phyloP scores from a whole-genome alignment of 1,140 invertebrate genomes.

The Drosophila bipectinata region DNA sequence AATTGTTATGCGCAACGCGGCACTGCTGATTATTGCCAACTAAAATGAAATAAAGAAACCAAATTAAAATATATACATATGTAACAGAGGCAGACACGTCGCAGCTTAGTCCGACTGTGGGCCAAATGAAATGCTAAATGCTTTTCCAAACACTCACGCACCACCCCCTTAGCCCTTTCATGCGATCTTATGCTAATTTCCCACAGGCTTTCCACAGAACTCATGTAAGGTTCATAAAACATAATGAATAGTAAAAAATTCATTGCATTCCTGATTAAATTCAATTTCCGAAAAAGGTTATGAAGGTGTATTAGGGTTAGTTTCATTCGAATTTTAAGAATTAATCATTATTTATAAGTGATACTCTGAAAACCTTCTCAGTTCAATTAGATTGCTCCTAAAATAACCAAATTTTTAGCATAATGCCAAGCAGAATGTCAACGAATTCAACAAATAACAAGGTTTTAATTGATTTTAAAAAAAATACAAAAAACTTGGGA shows the following conservation, averaged over 20 bases:
- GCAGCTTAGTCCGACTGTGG: constrained; percentile 48
- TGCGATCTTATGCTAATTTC: constrained; percentile 62
- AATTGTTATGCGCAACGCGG: constrained; percentile 72
- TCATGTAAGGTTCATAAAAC: constrained; percentile 44
- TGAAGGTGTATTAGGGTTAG: too few relatives aligned
- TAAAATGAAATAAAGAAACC: constrained; percentile 80
- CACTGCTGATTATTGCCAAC: constrained; percentile 79
- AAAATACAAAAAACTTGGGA: constrained; percentile 18
- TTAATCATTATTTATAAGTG: neutral
- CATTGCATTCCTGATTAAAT: constrained; percentile 6
- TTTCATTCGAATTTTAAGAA: neutral
- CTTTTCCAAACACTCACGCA: constrained; percentile 50
- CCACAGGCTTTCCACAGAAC: constrained; percentile 33
- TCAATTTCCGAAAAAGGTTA: too few relatives aligned
- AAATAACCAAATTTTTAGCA: constrained; percentile 40
- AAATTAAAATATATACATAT: constrained; percentile 70
- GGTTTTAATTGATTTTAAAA: constrained; percentile 59
- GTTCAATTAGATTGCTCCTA: constrained; percentile 50
- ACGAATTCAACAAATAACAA: constrained; percentile 48
- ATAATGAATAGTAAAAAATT: constrained; percentile 40
- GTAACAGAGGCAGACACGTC: constrained; percentile 44
- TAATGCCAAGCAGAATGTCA: constrained; percentile 62
- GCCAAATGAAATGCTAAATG: constrained; percentile 57
- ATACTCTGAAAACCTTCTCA: neutral
- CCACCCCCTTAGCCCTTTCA: neutral